A percentile compares a stretch with the other conserved stretches of the same genome.
These are phyloP conservation scores for Pelobates fuscus DNA, from an alignment of 2,113 vertebrate species.

Conservation along the genomic window DNA sequence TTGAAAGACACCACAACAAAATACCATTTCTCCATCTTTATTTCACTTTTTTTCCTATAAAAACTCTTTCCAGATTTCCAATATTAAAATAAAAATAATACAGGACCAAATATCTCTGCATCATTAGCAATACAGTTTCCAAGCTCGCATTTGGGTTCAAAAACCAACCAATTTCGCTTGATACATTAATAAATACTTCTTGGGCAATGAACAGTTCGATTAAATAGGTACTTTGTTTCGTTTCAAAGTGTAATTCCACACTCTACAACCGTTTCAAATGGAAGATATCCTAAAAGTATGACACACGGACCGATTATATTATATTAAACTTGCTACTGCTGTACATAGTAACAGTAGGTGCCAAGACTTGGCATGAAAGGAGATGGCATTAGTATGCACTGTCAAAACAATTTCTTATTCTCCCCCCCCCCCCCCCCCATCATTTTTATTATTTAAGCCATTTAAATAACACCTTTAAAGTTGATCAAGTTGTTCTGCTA, in stretches of 20 bases:
- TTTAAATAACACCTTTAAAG: conserved; percentile 33
- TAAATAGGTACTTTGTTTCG: conserved; percentile 4
- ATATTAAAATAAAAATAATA: conserved; percentile 48
- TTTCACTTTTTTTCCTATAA: conserved; percentile 47
- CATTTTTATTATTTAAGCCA: conserved; percentile 3
- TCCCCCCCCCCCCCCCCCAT: too few relatives aligned
- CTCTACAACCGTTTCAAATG: not conserved
- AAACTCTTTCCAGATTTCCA: conserved; percentile 44
- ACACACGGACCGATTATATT: not conserved
- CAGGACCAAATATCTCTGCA: conserved; percentile 43
- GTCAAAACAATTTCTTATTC: not conserved
- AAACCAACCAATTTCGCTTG: conserved; percentile 14
- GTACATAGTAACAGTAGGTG: not conserved
- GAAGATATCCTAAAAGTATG: conserved; percentile 2
- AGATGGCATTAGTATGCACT: not conserved
- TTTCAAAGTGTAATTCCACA: conserved; percentile 7
- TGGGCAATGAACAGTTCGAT: conserved; percentile 22
- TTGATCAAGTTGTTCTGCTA: too few relatives aligned
- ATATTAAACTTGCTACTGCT: too few relatives aligned
- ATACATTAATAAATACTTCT: conserved; percentile 48
- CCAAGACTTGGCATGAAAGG: not conserved
- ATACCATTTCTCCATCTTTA: conserved; percentile 35
- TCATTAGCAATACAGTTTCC: conserved; percentile 32
- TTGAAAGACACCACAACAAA: too few relatives aligned
- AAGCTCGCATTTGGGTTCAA: conserved; percentile 24